These are phyloP conservation scores for Rhagophthalmus giganteus DNA, from an alignment of 2,888 invertebrate species.

Conservation along the genomic window DNA sequence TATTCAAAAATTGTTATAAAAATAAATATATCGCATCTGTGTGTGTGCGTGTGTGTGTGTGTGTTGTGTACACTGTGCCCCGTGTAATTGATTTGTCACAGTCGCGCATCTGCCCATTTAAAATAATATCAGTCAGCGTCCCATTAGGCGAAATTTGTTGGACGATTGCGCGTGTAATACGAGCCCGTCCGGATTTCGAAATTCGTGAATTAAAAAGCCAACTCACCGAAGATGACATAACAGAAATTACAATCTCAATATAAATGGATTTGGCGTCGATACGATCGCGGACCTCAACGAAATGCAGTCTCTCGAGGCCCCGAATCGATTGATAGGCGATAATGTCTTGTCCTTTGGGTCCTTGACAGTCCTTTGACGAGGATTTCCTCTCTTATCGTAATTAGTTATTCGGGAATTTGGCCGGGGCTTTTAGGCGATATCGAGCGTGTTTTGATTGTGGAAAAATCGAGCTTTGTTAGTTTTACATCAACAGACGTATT, in stretches of 20 bases:
- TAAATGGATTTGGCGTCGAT: conserved; percentile 54
- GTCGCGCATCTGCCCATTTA: neutral
- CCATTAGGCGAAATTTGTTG: neutral
- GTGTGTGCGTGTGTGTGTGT: too few relatives aligned
- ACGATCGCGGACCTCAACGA: conserved; percentile 50
- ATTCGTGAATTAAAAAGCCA: conserved; percentile 31
- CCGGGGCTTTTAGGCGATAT: conserved; percentile 13
- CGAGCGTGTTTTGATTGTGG: too few relatives aligned
- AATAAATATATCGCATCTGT: conserved; percentile 23
- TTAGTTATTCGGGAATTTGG: conserved; percentile 49
- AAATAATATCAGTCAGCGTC: too few relatives aligned
- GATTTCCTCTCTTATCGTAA: conserved; percentile 51
- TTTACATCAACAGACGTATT: too few relatives aligned
- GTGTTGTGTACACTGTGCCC: neutral
- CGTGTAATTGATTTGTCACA: conserved; percentile 24
- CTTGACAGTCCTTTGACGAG: conserved; percentile 48
- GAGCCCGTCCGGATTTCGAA: conserved; percentile 10
- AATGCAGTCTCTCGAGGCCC: conserved; percentile 39
- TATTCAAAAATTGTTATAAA: conserved; percentile 21
- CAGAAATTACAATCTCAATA: conserved; percentile 54
- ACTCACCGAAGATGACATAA: conserved; percentile 49
- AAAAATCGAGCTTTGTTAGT: too few relatives aligned
- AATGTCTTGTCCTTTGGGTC: conserved; percentile 46
- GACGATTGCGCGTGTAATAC: neutral
- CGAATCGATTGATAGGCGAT: conserved; percentile 49